These are phyloP conservation scores for Peucedramus taeniatus DNA, from an alignment of 2,113 vertebrate species.

Conservation along the genomic window DNA sequence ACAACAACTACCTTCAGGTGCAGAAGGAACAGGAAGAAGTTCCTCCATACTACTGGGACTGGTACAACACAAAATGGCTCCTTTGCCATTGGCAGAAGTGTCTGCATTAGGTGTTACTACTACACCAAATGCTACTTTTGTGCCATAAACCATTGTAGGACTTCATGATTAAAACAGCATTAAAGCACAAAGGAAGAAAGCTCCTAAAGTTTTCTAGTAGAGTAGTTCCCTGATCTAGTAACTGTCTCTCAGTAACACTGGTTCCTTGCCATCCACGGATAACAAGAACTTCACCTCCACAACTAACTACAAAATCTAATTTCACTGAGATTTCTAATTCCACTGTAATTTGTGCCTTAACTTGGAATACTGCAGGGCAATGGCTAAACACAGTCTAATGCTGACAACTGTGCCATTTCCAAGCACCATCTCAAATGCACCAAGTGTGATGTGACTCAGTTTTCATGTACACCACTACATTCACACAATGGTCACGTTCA, in stretches of 20 bases:
- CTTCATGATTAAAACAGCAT: background rate
- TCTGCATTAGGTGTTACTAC: background rate
- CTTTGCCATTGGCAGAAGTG: too few species aligned
- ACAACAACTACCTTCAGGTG: background rate
- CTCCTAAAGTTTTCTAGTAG: background rate
- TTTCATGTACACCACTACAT: background rate
- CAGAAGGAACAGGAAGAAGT: background rate
- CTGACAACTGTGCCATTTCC: background rate
- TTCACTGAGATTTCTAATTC: background rate
- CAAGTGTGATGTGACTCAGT: background rate
- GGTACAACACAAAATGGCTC: background rate
- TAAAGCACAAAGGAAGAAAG: background rate
- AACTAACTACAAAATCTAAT: background rate
- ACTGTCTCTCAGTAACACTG: background rate
- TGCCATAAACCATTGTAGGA: background rate
- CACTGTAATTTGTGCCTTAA: background rate
- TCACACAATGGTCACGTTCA: background rate
- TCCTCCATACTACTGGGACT: background rate
- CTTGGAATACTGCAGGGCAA: background rate
- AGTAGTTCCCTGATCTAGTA: background rate
- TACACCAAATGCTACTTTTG: background rate
- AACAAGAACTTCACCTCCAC: background rate
- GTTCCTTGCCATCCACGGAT: background rate
- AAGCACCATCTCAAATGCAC: background rate
- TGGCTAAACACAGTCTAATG: background rate